A percentile compares a stretch with the other conserved stretches of the same genome.
phyloP scores from a whole-genome alignment of 2,113 vertebrate species.

The Parus major region DNA sequence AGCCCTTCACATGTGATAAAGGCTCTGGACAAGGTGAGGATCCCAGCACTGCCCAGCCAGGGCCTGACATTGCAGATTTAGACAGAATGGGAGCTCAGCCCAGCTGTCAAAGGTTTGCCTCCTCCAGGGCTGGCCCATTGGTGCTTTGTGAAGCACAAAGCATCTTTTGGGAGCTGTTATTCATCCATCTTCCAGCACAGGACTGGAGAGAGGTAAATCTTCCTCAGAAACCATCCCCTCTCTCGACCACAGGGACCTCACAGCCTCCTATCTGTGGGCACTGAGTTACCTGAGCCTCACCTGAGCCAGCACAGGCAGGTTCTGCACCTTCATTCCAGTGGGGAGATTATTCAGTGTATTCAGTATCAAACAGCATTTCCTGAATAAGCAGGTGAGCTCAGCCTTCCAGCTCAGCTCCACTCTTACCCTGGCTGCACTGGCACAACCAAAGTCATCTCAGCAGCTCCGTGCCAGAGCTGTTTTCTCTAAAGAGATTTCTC shows the following conservation, averaged over 20 bases:
- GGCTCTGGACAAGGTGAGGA: background rate
- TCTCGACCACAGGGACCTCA: background rate
- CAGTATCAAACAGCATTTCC: background rate
- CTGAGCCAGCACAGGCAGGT: background rate
- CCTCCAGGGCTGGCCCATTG: background rate
- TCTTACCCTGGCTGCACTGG: background rate
- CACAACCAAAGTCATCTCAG: background rate
- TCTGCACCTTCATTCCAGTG: background rate
- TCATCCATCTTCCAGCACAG: background rate
- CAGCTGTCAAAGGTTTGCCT: background rate
- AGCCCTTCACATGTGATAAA: fast-evolving
- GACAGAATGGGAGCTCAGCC: background rate
- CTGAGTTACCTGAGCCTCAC: background rate
- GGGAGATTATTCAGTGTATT: background rate
- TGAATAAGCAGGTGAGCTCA: background rate
- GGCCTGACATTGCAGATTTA: background rate
- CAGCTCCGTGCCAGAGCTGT: background rate
- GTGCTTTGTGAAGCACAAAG: background rate
- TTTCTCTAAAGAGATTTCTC: background rate
- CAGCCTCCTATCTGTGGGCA: background rate
- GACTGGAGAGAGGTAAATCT: background rate
- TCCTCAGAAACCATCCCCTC: background rate
- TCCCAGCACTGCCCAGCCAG: background rate
- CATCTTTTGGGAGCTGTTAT: background rate
- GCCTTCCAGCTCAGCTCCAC: background rate